phyloP scores from a whole-genome alignment of 2,113 vertebrate species.

The Oncorhynchus clarkii region DNA sequence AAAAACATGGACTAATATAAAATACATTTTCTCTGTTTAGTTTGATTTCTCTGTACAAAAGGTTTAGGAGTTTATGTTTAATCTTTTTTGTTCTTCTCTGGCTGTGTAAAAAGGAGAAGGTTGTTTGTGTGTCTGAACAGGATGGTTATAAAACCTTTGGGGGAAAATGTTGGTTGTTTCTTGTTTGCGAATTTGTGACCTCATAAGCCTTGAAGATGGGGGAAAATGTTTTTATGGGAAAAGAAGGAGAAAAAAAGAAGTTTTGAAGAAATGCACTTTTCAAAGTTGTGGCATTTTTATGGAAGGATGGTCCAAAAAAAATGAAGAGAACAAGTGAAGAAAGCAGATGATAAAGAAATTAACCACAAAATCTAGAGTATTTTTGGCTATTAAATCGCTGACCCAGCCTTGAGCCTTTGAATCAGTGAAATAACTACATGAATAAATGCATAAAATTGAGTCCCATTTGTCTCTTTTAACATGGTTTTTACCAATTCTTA shows the following conservation, averaged over 20 bases:
- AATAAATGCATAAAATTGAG: conserved; percentile 81
- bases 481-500: conserved; percentile 51
- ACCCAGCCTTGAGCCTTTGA: conserved; percentile 75
- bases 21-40: conserved; percentile 79
- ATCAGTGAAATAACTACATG: conserved; percentile 80
- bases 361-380: conserved; percentile 74
- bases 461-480: conserved; percentile 69
- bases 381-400: conserved; percentile 76
- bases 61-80: conserved; percentile 83
- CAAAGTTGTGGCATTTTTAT: conserved; percentile 79
- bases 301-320: conserved; percentile 70
- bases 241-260: conserved; percentile 45
- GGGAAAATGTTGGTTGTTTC: conserved; percentile 73
- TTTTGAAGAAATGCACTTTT: conserved; percentile 77
- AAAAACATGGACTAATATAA: conserved; percentile 78
- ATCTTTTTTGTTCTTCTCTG: conserved; percentile 75
- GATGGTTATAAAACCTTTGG: conserved; percentile 80
- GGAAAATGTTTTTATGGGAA: conserved; percentile 65
- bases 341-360: conserved; percentile 49
- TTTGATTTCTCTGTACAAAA: conserved; percentile 82
- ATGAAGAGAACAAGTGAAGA: conserved; percentile 68
- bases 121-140: conserved; percentile 72
- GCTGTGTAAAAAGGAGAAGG: conserved; percentile 78
- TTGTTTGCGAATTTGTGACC: conserved; percentile 79
- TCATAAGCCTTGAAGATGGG: conserved; percentile 70